Conservation (phyloP, 2,888 invertebrate genomes). For the Chaitophorus viminalis region DNA sequence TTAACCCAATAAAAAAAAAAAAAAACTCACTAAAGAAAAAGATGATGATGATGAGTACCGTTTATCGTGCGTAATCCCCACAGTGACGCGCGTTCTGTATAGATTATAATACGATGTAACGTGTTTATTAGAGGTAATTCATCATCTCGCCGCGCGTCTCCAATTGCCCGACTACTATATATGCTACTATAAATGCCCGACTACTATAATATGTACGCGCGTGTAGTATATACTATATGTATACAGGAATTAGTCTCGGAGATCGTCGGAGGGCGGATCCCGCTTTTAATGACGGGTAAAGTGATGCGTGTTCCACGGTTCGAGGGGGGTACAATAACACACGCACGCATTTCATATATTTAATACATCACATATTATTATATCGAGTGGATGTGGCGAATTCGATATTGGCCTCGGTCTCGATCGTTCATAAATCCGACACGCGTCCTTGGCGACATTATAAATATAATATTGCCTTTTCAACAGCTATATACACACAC, state of each 20-base stretch:
- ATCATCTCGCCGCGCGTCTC: constrained; percentile 34
- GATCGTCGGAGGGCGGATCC: constrained; percentile 45
- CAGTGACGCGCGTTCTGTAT: background rate
- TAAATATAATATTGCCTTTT: constrained; percentile 48
- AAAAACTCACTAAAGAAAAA: background rate
- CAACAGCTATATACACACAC: background rate
- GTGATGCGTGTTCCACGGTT: background rate
- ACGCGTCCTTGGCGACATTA: constrained; percentile 38
- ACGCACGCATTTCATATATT: background rate
- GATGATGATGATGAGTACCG: background rate
- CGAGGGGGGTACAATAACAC: background rate
- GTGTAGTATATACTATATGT: background rate
- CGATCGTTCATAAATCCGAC: constrained; percentile 61
- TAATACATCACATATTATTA: background rate
- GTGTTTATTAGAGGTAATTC: constrained; percentile 57
- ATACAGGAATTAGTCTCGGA: constrained; percentile 52
- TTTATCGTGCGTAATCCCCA: background rate
- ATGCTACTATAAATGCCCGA: background rate
- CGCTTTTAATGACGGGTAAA: constrained; percentile 50
- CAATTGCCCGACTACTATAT: constrained; percentile 27
- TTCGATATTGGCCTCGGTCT: constrained; percentile 16
- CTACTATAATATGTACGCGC: no score
- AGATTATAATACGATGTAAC: background rate
- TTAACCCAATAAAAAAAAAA: constrained; percentile 15
- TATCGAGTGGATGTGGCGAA: constrained; percentile 58